Base-by-base conservation (phyloP, 2,888 invertebrate species). In the Lycia hirtaria region DNA sequence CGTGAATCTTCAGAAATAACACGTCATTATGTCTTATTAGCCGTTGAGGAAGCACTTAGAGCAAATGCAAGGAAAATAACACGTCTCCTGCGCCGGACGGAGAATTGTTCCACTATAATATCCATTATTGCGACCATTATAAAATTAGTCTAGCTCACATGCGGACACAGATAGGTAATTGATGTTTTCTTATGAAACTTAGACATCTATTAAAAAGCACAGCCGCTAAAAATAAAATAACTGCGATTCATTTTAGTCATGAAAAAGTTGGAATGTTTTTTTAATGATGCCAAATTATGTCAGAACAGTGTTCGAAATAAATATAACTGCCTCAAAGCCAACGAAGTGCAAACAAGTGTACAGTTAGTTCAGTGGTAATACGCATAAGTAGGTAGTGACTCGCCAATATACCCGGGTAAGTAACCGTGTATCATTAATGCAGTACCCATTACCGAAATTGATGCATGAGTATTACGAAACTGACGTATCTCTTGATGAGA, bases 1-100 rank as follows among this genome's bases (percentile, higher is more conserved):
- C 83, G 86, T 87, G 87, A 87, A 89, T 88, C 87, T 85, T 85
- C 83, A 85, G 80, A 89, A 89, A 87, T 87, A 88, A 86, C 84
- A 85, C 82, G 79, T 87, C 85, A 89, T 90, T 89, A 88, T 83
- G 75, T 84, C 85, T 87, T 87, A 90, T 88, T 90, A 88, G 83
- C 78, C 75, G 78, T 81, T 79, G 84, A 87, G 88, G 87, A 88
- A 87, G 83, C 87, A 87, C 87, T 88, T 87, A 87, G 75, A 81
- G 82, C 83, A 82, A 87, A 86, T 83, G 85, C 84, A 83, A 75
- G 78, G 83, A 81, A 85, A 88, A 87, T 86, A 87, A 85, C 80
- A 84, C 78, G 81, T 83, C 80, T 72, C 73, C 62, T 54, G 56
- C 69, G 76, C 74, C 77, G 68, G 68, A 68, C 68, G 69, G 73